Conservation (phyloP, 2,888 invertebrate species). For the Lampropteryx suffumata region DNA sequence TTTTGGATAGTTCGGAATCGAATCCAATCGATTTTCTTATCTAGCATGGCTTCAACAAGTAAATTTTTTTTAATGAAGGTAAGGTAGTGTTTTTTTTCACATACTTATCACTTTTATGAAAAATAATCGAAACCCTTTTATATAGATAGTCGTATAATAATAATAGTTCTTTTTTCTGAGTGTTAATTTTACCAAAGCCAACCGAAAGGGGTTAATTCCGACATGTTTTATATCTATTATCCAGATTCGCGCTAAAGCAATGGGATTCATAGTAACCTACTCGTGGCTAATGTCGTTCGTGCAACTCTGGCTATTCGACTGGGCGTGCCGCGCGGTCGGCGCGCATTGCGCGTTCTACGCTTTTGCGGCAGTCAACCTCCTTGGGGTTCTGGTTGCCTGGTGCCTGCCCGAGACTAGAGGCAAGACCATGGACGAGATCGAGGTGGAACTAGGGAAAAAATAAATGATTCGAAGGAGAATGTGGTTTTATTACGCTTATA, state of each 20-base stretch:
- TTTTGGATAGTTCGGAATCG: no score
- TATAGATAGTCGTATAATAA: no score
- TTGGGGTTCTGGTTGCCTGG: constrained; percentile 49
- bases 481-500: no score
- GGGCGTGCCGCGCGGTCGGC: constrained; percentile 38
- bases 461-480: neutral
- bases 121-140: no score
- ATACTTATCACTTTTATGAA: no score
- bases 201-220: no score
- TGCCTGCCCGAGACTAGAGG: constrained; percentile 71
- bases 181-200: neutral
- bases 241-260: constrained; percentile 61
- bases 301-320: constrained; percentile 40
- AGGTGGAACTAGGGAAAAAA: constrained; percentile 33
- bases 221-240: constrained; percentile 23
- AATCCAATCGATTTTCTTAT: no score
- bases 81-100: no score
- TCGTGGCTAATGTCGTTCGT: constrained; percentile 60
- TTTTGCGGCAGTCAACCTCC: constrained; percentile 55
- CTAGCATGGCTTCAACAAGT: no score
- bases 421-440: constrained; percentile 58
- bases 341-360: constrained; percentile 54
- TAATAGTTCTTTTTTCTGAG: constrained; percentile 1
- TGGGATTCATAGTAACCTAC: constrained; percentile 59
- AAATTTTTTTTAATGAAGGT: no score